Base-by-base conservation (phyloP, 2,888 invertebrate genomes). In the Schizotus pectinicornis region DNA sequence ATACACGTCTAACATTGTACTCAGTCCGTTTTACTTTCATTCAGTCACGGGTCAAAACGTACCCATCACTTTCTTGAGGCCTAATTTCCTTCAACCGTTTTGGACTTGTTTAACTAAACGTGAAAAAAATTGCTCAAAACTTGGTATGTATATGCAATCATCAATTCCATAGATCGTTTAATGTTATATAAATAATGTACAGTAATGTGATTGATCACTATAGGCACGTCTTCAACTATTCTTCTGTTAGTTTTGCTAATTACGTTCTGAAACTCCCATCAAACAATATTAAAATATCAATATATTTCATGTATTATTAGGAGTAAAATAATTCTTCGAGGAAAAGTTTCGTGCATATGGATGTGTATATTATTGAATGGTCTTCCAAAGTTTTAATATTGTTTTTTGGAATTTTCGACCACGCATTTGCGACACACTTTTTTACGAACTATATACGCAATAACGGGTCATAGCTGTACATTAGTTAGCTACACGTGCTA, bases 321-420 rank as follows among this genome's bases (percentile, higher is more conserved):
- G 37, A 53, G 53, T 50, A 60, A 59, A 51, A 61, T 62, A 49
- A 64, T 59, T 65, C 58, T 67, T 63, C 63, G 5, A 22, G 59
- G 64, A 52, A 56, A 61, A 59, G 64, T 56, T 67, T 56, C 57
- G 59, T 61, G 66, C 62, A 63, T 22, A 22, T 63, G 68, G 61
- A 68, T 68, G 65, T 67, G 67, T 68, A 68, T 62, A 70, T 66
- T 67, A 72, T 67, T 69, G 69, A 74, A 71, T 72, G 72, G 75
- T 75, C 75, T 76, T 76, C 74, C 75, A 75, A 67, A 60, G 61
- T 71, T 70, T 70, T 67, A 68, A 69, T 67, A 69, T 70, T 69
- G 69, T 70, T 68, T 67, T 59, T 67, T 62, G 64, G 61, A 67
- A 66, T 62, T 65, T 65, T 64, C 57, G 60, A 49, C 34, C 60